phyloP scores from a whole-genome alignment of 2,113 vertebrate genomes.

The Larimichthys polyactis region DNA sequence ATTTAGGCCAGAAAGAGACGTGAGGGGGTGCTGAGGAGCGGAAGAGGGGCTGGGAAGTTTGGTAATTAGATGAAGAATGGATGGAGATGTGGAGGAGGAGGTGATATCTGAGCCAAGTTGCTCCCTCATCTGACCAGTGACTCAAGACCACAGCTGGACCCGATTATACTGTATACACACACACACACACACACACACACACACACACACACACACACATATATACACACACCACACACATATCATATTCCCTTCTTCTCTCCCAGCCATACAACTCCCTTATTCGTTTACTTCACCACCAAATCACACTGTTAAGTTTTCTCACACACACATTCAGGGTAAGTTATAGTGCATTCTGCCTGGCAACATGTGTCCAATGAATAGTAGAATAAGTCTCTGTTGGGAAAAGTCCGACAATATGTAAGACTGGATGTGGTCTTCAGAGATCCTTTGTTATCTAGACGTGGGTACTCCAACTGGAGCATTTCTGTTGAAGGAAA shows the following conservation, averaged over 20 bases:
- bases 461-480: conserved; percentile 62
- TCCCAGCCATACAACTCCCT: conserved; percentile 56
- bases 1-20: conserved; percentile 36
- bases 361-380: conserved; percentile 3
- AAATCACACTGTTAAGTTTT: conserved; percentile 48
- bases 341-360: background rate
- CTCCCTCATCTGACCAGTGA: conserved; percentile 79
- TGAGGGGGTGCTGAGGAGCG: conserved; percentile 43
- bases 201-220: conserved; percentile 34
- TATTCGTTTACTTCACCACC: conserved; percentile 47
- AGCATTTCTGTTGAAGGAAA: conserved; percentile 78
- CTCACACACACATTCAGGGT: conserved; percentile 29
- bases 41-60: conserved; percentile 45
- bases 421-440: conserved; percentile 19
- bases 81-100: conserved; percentile 73
- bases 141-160: conserved; percentile 84
- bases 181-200: conserved; percentile 33
- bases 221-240: conserved; percentile 31
- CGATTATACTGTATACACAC: conserved; percentile 68
- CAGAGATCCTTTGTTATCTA: conserved; percentile 53
- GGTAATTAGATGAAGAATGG: conserved; percentile 79
- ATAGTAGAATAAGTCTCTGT: background rate
- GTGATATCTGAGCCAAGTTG: conserved; percentile 64
- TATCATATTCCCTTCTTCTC: conserved; percentile 67
- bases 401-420: conserved; percentile 23